Evolutionary conservation across 2,113 vertebrate genomes (phyloP), one percentile per base, ranked within the genome.

Genomic region (Ailurus styani): DNA sequence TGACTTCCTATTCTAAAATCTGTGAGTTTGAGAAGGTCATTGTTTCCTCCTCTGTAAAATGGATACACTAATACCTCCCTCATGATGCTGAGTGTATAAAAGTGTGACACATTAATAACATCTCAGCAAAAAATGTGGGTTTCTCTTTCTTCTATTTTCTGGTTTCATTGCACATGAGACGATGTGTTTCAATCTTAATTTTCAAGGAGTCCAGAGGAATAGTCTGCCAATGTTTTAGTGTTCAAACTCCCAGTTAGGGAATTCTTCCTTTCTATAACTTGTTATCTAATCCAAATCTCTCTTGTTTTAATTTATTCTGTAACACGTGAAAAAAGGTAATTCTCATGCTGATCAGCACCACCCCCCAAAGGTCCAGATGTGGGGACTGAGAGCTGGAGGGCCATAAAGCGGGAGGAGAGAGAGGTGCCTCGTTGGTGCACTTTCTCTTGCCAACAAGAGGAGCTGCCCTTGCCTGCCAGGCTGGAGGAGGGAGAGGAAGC

Each of bases 221-320:
- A 90, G 37, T 14, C 45, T 75, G n/a, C 13, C 7, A 57, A 45
- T 60, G n/a, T 57, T 95, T 94, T 77, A 62, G 77, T 50, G 15
- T 81, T 97, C n/a, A 45, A 70, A 88, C 37, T 87, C 25, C 78
- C 34, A 50, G 45, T 78, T 82, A 95, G 54, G 29, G 94, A 62
- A 29, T 57, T 47, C 18, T 83, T 60, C 18, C 20, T 82, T 70
- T 37, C 6, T 70, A 12, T 64, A 68, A 66, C 31, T 78, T 84
- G 2, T 40, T 77, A 82, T 62, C 57, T 60, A 86, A 55, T 31
- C 42, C 52, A 64, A 75, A 89, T 78, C 40, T 34, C 31, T 93
- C n/a, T 40, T 84, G 7, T 89, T 93, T 91, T 91, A 77, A 92
- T 81, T 89, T 94, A 45, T 73, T 62, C 60, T 68, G 21, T 93